Percentiles rank a stretch among this genome's conserved stretches.
phyloP scores from a whole-genome alignment of 64 coral and sea anemone species.

The Platygyra sinensis region DNA sequence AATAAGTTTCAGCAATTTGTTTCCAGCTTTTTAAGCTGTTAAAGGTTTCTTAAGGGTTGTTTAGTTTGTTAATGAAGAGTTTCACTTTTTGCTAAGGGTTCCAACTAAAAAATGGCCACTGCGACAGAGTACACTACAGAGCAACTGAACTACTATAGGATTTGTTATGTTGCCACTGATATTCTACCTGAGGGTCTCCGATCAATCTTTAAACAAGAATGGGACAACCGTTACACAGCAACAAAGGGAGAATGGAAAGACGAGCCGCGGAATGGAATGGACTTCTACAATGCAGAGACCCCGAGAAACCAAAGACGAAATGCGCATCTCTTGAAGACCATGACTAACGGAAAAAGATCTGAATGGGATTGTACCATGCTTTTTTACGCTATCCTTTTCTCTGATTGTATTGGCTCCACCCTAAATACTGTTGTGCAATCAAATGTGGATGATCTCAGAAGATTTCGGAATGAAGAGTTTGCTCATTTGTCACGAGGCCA shows the following conservation, averaged over 20 bases:
- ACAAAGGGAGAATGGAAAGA: conserved; percentile 29
- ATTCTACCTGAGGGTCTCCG: neutral
- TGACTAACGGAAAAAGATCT: conserved; percentile 26
- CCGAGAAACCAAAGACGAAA: conserved; percentile 31
- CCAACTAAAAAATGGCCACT: neutral
- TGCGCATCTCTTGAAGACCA: neutral
- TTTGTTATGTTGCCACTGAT: neutral
- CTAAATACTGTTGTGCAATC: conserved; percentile 16
- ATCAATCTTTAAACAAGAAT: conserved; percentile 23
- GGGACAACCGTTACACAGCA: neutral
- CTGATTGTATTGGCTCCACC: conserved; percentile 14
- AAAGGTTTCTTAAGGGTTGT: no score
- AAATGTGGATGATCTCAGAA: conserved; percentile 32
- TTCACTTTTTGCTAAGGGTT: neutral
- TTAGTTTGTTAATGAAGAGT: neutral
- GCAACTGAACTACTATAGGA: conserved; percentile 8
- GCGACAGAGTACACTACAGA: neutral
- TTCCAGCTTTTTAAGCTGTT: no score
- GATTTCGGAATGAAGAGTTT: conserved; percentile 47
- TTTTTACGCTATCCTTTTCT: conserved; percentile 38
- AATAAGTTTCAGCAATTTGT: no score
- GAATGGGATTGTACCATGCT: conserved; percentile 47
- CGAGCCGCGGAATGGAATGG: conserved; percentile 3
- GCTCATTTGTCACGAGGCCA: conserved; percentile 38
- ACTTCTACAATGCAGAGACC: conserved; percentile 7